Conservation (phyloP, 2,797 vertebrate species). For the Argentina silus region DNA sequence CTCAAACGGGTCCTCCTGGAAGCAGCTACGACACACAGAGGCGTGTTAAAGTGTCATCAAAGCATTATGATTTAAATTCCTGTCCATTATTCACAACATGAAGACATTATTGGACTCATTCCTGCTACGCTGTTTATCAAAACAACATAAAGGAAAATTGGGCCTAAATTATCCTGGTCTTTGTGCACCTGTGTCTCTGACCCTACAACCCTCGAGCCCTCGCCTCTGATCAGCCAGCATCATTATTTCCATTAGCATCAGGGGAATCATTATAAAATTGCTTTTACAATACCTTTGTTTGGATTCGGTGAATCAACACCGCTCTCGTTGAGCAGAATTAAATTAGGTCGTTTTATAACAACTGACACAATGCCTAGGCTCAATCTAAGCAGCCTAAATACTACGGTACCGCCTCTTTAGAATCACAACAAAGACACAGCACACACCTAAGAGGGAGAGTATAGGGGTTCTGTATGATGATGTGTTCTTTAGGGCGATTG, state of each 20-base stretch:
- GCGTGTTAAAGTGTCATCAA: slow-evolving; percentile 25
- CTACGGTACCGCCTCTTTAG: slow-evolving; percentile 12
- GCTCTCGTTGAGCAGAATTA: slow-evolving; percentile 11
- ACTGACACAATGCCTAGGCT: slow-evolving; percentile 8
- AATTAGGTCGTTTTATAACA: slow-evolving; percentile 18
- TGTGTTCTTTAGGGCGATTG: background rate
- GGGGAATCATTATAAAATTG: slow-evolving; percentile 52
- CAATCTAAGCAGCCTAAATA: slow-evolving; percentile 14
- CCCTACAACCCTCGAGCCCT: slow-evolving; percentile 18
- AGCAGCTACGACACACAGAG: slow-evolving; percentile 15
- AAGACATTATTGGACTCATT: slow-evolving; percentile 27
- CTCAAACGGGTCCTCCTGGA: slow-evolving; percentile 15
- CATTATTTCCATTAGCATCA: slow-evolving; percentile 44
- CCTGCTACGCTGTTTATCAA: slow-evolving; percentile 30
- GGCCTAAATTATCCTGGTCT: slow-evolving; percentile 39
- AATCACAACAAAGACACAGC: slow-evolving; percentile 5
- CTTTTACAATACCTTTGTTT: slow-evolving; percentile 37
- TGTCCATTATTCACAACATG: slow-evolving; percentile 33
- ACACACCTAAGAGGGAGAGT: slow-evolving; percentile 23
- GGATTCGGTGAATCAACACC: slow-evolving; percentile 34
- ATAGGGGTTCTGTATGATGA: slow-evolving; percentile 2
- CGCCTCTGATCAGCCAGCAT: slow-evolving; percentile 41
- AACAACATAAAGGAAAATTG: slow-evolving; percentile 54
- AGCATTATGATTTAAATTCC: slow-evolving; percentile 45
- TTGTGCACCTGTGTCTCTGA: slow-evolving; percentile 41